phyloP scores from a whole-genome alignment of 2,797 vertebrate species.

The Mormyrus proboscirostris region DNA sequence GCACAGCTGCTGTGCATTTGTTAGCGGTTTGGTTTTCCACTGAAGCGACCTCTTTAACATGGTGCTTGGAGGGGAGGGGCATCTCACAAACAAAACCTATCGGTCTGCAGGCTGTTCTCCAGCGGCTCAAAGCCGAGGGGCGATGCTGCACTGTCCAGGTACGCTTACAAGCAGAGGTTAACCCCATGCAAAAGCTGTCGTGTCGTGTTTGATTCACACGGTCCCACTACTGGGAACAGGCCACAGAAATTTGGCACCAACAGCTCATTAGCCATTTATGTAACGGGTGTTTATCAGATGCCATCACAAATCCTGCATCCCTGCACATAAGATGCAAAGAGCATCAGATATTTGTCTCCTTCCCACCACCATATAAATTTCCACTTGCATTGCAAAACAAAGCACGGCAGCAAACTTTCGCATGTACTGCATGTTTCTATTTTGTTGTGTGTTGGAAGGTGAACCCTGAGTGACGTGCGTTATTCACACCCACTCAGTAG shows the following conservation, averaged over 20 bases:
- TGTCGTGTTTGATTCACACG: background rate
- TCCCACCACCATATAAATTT: background rate
- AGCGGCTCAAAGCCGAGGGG: background rate
- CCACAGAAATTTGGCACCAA: conserved; percentile 20
- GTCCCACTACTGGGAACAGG: background rate
- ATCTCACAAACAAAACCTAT: background rate
- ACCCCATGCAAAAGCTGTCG: background rate
- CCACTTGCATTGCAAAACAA: background rate
- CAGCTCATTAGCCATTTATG: conserved; percentile 41
- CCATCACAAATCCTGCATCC: conserved; percentile 27
- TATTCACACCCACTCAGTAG: background rate
- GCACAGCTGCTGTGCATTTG: background rate
- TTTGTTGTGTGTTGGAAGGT: background rate
- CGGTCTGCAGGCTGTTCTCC: background rate
- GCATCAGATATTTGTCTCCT: background rate
- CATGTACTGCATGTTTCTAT: background rate
- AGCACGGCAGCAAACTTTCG: background rate
- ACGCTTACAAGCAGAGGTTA: background rate
- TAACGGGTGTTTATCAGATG: conserved; percentile 39
- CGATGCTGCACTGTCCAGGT: background rate
- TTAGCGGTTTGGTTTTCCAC: background rate
- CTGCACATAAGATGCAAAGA: conserved; percentile 17
- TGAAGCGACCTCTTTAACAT: background rate
- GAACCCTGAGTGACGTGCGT: background rate
- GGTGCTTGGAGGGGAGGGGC: background rate